These are phyloP conservation scores for Busseola fusca DNA, from an alignment of 2,888 invertebrate genomes.

Conservation along the genomic window DNA sequence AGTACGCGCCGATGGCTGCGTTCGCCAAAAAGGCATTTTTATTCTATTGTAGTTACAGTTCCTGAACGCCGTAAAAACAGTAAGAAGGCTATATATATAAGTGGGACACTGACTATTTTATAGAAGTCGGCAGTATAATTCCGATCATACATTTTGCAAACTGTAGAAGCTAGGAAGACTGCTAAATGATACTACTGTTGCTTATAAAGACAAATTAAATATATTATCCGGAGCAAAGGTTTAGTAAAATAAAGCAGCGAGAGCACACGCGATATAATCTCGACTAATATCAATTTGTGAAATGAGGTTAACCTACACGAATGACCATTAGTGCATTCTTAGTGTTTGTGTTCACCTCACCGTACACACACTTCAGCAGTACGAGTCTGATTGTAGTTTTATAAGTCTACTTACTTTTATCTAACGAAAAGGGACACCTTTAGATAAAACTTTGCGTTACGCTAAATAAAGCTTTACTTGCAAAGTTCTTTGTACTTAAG, in stretches of 20 bases:
- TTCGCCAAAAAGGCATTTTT: constrained; percentile 9
- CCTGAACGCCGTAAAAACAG: constrained; percentile 30
- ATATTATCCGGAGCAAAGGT: too few species aligned
- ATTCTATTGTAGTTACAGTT: constrained; percentile 20
- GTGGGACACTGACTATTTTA: constrained; percentile 39
- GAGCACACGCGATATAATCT: too few species aligned
- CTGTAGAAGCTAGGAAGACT: too few species aligned
- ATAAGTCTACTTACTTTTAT: constrained; percentile 37
- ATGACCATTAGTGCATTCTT: too few species aligned
- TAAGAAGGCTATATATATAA: constrained; percentile 21
- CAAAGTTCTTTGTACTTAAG: constrained; percentile 44
- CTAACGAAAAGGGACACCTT: constrained; percentile 27
- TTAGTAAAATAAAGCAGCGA: too few species aligned
- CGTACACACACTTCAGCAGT: constrained; percentile 12
- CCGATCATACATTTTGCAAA: constrained; percentile 36
- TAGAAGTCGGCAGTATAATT: constrained; percentile 42
- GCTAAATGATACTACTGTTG: too few species aligned
- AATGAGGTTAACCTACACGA: too few species aligned
- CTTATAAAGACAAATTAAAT: too few species aligned
- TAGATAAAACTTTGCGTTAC: constrained; percentile 25
- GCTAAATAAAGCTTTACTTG: constrained; percentile 36
- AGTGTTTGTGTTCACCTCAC: too few species aligned
- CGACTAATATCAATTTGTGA: too few species aligned
- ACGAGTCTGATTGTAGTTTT: constrained; percentile 37
- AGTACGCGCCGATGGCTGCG: constrained; percentile 17